These are phyloP conservation scores for Clistopyga incitator DNA, from an alignment of 2,888 invertebrate genomes.

Conservation along the genomic window DNA sequence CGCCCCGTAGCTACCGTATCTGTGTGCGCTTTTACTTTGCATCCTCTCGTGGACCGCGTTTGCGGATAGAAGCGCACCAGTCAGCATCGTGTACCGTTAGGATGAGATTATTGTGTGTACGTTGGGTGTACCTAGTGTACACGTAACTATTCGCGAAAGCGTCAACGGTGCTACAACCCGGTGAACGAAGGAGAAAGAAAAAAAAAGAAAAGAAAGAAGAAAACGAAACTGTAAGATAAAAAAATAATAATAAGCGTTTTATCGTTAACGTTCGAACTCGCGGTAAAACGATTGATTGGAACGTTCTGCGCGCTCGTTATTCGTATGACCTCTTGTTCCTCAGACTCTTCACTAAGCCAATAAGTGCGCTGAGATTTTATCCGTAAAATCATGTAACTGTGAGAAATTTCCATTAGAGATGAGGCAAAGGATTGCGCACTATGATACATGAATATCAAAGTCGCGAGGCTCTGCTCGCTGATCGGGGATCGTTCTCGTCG, in stretches of 20 bases:
- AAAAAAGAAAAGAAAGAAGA: constrained; percentile 2
- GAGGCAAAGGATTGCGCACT: constrained; percentile 3
- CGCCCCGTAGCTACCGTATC: constrained; percentile 25
- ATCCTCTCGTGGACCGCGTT: constrained; percentile 53
- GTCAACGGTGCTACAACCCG: constrained; percentile 38
- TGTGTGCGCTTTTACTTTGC: constrained; percentile 65
- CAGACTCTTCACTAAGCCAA: neutral
- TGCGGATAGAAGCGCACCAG: constrained; percentile 35
- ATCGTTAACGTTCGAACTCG: constrained; percentile 25
- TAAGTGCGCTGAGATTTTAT: constrained; percentile 25
- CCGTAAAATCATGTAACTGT: constrained; percentile 13
- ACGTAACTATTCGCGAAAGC: constrained; percentile 14
- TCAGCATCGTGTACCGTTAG: constrained; percentile 63
- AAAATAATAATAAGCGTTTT: constrained; percentile 20
- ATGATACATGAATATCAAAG: neutral
- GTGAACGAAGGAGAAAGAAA: constrained; percentile 16
- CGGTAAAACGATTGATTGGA: neutral
- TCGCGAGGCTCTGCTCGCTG: neutral
- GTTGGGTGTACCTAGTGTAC: constrained; percentile 35
- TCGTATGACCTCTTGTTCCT: neutral
- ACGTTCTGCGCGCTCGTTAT: neutral
- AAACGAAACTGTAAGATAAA: neutral
- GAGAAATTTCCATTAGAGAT: constrained; percentile 25
- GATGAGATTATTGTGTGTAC: constrained; percentile 63
- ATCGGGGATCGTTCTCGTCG: constrained; percentile 7